Conservation (phyloP, 2,888 invertebrate species). For the Eupithecia abbreviata region DNA sequence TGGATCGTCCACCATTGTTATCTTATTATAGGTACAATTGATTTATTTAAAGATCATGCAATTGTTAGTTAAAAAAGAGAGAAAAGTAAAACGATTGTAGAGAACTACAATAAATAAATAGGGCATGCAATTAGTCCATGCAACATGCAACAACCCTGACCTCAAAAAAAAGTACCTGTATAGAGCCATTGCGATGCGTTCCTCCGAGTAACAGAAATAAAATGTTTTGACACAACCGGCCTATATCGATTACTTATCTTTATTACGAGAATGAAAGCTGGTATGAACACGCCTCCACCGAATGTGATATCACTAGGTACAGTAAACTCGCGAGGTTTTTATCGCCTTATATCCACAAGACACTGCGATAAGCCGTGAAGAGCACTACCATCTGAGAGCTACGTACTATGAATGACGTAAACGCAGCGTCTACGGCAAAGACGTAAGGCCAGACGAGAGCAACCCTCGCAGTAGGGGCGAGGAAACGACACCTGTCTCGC, state of each 20-base stretch:
- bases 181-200: constrained; percentile 68
- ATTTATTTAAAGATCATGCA: background rate
- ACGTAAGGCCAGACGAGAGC: constrained; percentile 71
- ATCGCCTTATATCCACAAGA: constrained; percentile 79
- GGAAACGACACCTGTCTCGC: constrained; percentile 67
- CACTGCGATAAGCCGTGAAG: constrained; percentile 71
- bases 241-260: constrained; percentile 55
- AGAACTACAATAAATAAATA: constrained; percentile 6
- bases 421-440: constrained; percentile 66
- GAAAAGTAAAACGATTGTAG: background rate
- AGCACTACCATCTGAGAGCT: constrained; percentile 81
- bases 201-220: constrained; percentile 57
- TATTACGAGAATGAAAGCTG: constrained; percentile 60
- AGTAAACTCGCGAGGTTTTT: constrained; percentile 65
- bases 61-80: background rate
- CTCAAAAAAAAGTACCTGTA: constrained; percentile 66
- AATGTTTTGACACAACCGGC: constrained; percentile 49
- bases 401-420: constrained; percentile 84
- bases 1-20: too few relatives aligned
- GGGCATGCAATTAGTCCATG: constrained; percentile 27
- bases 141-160: constrained; percentile 37
- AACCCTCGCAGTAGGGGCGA: constrained; percentile 63
- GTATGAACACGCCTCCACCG: constrained; percentile 75
- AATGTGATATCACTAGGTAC: constrained; percentile 75
- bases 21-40: too few relatives aligned